Evolutionary conservation across 1,140 invertebrate genomes (phyloP), one percentile per base, ranked within the genome.

Genomic region (Heliconius hermathena): DNA sequence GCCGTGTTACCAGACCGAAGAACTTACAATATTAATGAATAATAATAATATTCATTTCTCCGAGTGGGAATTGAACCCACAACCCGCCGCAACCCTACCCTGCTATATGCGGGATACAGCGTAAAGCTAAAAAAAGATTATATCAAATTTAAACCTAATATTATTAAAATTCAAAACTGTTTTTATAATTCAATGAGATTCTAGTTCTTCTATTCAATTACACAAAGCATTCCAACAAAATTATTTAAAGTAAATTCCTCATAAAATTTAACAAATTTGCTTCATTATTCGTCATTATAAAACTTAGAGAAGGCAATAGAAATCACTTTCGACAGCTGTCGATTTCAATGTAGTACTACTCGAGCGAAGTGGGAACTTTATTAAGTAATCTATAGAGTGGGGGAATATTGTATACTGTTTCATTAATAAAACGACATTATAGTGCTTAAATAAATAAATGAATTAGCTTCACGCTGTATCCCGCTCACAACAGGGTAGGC

Each of bases 351-450:
- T 66, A 29, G 60, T 22, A 29, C 3, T 3, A 60, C 60, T 66
- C 13, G 60, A 66, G 26, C 60, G 13, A 66, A 66, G 60, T 66
- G 60, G 60, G 60, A 66, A 66, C 60, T 16, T 66, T 66, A 66
- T 66, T 66, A 29, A 66, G 54, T n/a, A 57, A 57, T n/a, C 54
- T 57, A 22, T 57, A 57, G 26, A 36, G n/a, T 57, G 52, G 52
- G 0, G 16, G 49, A 6, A 52, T 20, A 52, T 52, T 57, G 54
- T 57, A n/a, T 20, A 57, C n/a, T n/a, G 3, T 11, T 22, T 22
- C 3, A 3, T 3, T 11, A 66, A 16, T 29, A 66, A 66, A 66
- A 26, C 22, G 26, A 9, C 13, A 66, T 66, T 29, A 11, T 66
- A 13, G 60, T 29, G 11, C 6, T 26, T 36, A 36, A 36, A 8